A percentile compares a stretch with the other conserved stretches of the same genome.
These are phyloP conservation scores for Aptenodytes patagonicus DNA, from an alignment of 2,113 vertebrate genomes.

Conservation along the genomic window DNA sequence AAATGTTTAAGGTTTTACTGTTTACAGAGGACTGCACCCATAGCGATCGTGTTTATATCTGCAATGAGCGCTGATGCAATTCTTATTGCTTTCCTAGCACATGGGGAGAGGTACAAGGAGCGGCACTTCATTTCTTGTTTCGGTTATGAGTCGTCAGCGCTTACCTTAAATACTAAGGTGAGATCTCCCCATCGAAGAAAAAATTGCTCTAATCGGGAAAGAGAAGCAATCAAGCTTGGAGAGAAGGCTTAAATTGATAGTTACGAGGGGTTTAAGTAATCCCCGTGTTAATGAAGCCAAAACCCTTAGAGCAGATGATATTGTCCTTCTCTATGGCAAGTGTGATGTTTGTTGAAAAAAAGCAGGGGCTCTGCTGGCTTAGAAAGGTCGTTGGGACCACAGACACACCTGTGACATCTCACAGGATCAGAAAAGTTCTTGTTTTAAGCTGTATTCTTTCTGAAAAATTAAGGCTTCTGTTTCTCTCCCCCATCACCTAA, in stretches of 20 bases:
- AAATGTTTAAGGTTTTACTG: background rate
- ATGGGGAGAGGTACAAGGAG: background rate
- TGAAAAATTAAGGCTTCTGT: background rate
- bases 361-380: background rate
- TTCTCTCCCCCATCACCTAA: background rate
- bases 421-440: background rate
- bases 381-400: background rate
- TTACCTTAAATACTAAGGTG: background rate
- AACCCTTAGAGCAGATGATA: background rate
- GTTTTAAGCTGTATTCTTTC: background rate
- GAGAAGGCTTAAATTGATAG: background rate
- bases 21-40: background rate
- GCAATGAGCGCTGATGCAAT: background rate
- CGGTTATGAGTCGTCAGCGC: background rate
- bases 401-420: rapidly evolving
- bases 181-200: background rate
- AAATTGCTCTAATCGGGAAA: background rate
- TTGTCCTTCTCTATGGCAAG: background rate
- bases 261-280: background rate
- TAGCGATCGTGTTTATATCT: background rate
- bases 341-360: background rate
- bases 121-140: background rate
- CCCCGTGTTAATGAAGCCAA: background rate
- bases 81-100: background rate
- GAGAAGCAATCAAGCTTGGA: background rate